Base-by-base conservation (phyloP, 2,797 vertebrate genomes). In the Varecia variegata region DNA sequence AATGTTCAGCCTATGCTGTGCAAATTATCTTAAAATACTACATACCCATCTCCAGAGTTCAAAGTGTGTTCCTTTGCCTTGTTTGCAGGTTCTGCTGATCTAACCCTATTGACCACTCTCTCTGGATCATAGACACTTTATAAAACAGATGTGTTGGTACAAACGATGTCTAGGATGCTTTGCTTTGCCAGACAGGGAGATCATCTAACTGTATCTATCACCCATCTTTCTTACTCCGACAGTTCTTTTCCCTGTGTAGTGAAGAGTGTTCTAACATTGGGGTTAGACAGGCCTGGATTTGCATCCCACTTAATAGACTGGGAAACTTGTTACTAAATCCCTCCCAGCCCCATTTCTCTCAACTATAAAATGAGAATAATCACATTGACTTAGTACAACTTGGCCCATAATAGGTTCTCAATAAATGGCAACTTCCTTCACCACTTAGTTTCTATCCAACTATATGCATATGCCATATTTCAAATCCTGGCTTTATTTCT, bases 331-430 rank as follows among this genome's bases (percentile, higher is more conserved):
- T 40, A 74, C 71, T 95, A 73, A 94, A 62, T 90, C 30, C 80
- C 82, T 89, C 62, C 20, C 27, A 62, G 89, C 43, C 40, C 52
- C 18, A 9, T 90, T 35, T 94, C 90, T 85, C 77, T 95, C 56
- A 90, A 80, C 35, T 93, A 50, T 90, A 60, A 96, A 65, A 47
- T 88, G 4, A 82, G 2, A 89, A 71, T 97, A 93, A 88, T 95
- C 67, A 85, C 5, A 21, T 35, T 80, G 74, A 86, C 27, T 84
- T 92, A 70, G 50, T 68, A 45, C 18, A 77, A 2, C 12, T 47
- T 77, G 65, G 45, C 67, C 76, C 25, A 4, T 60, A 43, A 23
- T 38, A 85, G 54, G 50, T 47, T 96, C 60, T 90, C 54, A 70
- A 23, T 85, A 70, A 91, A 70, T 88, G 50, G 25, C 38, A 45